Conservation (phyloP, 1,140 invertebrate genomes). For the Eurosta solidaginis region DNA sequence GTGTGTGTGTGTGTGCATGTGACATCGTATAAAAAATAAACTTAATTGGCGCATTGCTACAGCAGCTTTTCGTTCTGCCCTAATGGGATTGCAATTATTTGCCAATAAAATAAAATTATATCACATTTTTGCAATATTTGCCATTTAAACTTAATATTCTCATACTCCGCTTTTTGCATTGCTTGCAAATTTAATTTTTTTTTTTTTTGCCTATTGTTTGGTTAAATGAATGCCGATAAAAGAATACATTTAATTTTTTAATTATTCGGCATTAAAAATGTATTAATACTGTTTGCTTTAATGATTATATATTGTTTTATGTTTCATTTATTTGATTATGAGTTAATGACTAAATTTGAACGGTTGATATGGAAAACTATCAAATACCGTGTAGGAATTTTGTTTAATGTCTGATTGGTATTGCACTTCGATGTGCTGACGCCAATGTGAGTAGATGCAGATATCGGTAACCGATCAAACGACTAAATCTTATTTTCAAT, state of each 20-base stretch:
- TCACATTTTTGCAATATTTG: constrained; percentile 40
- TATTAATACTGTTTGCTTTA: constrained; percentile 19
- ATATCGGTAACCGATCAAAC: too few species aligned
- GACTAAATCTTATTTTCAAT: too few species aligned
- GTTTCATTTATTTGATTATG: constrained; percentile 6
- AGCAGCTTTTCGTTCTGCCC: constrained; percentile 39
- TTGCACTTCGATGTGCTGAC: too few species aligned
- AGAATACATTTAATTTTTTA: constrained; percentile 19
- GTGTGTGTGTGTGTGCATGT: constrained; percentile 39
- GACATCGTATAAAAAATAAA: constrained; percentile 36
- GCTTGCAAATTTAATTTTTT: neutral
- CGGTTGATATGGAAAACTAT: neutral
- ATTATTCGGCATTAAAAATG: constrained; percentile 20
- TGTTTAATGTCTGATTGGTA: too few species aligned
- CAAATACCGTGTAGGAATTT: neutral
- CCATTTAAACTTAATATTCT: neutral
- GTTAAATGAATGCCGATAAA: constrained; percentile 14
- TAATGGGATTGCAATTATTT: constrained; percentile 60
- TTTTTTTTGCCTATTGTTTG: neutral
- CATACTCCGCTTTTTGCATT: neutral
- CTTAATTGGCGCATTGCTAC: constrained; percentile 21
- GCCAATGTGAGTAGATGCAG: too few species aligned
- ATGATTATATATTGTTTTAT: neutral
- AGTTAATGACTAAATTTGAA: constrained; percentile 26
- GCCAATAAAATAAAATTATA: constrained; percentile 57